phyloP scores from a whole-genome alignment of 2,113 vertebrate species.

The Panurus biarmicus region DNA sequence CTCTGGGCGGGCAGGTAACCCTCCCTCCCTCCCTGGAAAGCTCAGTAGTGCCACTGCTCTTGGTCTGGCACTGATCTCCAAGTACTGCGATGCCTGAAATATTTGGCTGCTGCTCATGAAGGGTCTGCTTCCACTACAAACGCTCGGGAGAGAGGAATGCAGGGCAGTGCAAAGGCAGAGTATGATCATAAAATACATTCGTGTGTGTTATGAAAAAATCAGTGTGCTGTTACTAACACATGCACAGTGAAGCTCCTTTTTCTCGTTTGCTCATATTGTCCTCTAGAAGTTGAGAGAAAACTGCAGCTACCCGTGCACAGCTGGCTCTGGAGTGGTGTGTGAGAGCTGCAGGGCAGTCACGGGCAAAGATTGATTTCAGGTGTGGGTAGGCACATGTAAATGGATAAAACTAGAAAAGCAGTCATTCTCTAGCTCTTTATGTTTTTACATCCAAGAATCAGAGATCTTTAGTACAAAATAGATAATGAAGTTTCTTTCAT shows the following conservation, averaged over 20 bases:
- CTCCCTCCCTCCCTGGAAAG: background rate
- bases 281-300: background rate
- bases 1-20: background rate
- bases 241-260: background rate
- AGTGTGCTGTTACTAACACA: background rate
- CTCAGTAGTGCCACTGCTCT: background rate
- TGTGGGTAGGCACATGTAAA: background rate
- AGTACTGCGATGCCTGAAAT: background rate
- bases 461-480: background rate
- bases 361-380: slow-evolving; percentile 17
- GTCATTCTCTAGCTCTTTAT: background rate
- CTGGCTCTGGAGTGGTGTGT: background rate
- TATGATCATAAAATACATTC: background rate
- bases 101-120: background rate
- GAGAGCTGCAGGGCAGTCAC: slow-evolving; percentile 37
- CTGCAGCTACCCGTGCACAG: background rate
- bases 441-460: background rate
- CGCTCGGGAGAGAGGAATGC: fast-evolving
- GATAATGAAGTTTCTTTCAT: background rate
- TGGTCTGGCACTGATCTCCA: background rate
- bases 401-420: background rate
- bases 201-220: background rate
- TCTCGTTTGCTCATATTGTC: background rate
- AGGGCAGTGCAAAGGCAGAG: background rate
- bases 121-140: background rate